phyloP scores from a whole-genome alignment of 2,113 vertebrate genomes.

The Myotis lucifugus region DNA sequence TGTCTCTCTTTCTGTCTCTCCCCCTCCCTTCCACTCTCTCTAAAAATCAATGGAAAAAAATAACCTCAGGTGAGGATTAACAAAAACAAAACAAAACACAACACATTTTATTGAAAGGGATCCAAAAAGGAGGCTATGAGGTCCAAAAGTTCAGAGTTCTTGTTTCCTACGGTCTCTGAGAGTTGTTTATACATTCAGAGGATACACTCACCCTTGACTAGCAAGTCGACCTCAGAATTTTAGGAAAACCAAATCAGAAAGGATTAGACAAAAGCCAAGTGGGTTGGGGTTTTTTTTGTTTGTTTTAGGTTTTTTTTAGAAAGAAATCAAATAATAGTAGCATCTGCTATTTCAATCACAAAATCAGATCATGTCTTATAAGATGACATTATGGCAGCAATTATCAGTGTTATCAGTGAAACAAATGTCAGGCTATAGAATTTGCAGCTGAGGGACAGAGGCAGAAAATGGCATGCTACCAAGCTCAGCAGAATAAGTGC shows the following conservation, averaged over 20 bases:
- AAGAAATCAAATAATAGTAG: constrained; percentile 28
- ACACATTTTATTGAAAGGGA: constrained; percentile 2
- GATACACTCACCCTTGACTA: neutral
- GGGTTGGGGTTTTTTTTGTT: no score
- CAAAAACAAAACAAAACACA: neutral
- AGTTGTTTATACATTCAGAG: neutral
- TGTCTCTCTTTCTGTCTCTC: no score
- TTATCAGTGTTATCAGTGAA: constrained; percentile 38
- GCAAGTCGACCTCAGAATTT: neutral
- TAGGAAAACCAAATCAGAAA: constrained; percentile 33
- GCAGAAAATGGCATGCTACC: constrained; percentile 32
- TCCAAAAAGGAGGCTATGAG: neutral
- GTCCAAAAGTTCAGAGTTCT: neutral
- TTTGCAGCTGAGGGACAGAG: neutral
- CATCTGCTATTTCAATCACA: constrained; percentile 41
- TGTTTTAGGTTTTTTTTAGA: neutral
- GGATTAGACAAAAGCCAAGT: constrained; percentile 18
- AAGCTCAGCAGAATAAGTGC: neutral
- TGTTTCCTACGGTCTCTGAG: neutral
- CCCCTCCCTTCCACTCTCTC: no score
- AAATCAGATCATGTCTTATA: constrained; percentile 50
- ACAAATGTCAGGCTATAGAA: neutral
- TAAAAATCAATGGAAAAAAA: no score
- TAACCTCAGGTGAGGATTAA: no score
- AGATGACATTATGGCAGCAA: constrained; percentile 34